phyloP scores from a whole-genome alignment of 2,888 invertebrate genomes.

The Epicampocera succincta region DNA sequence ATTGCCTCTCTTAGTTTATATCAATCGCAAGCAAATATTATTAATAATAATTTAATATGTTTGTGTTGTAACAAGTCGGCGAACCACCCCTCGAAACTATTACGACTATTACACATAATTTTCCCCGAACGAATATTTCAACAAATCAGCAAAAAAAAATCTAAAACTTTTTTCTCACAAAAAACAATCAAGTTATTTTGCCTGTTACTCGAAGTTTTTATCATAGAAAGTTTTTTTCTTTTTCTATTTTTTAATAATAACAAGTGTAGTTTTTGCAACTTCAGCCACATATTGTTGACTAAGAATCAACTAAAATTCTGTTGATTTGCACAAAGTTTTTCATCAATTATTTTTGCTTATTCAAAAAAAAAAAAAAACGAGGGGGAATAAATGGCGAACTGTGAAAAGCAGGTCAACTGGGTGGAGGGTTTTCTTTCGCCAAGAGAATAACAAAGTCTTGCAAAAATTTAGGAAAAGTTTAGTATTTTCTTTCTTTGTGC shows the following conservation, averaged over 20 bases:
- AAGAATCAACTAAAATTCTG: conserved; percentile 42
- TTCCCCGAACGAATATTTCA: conserved; percentile 21
- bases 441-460: conserved; percentile 33
- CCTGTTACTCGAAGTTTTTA: conserved; percentile 25
- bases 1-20: neutral
- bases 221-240: conserved; percentile 18
- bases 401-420: conserved; percentile 23
- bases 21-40: conserved; percentile 51
- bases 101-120: conserved; percentile 27
- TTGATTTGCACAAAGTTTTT: conserved; percentile 59
- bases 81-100: conserved; percentile 1
- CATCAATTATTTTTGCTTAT: conserved; percentile 21
- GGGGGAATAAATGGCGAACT: neutral
- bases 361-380: neutral
- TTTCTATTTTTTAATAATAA: neutral
- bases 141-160: conserved; percentile 56
- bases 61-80: conserved; percentile 27
- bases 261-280: conserved; percentile 47
- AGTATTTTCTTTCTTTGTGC: neutral
- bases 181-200: conserved; percentile 52
- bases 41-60: conserved; percentile 52
- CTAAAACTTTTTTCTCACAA: conserved; percentile 1
- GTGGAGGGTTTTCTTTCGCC: no score
- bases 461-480: conserved; percentile 19
- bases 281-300: conserved; percentile 49